Base-by-base conservation (phyloP, 1,140 invertebrate genomes). In the Zaprionus inermis region DNA sequence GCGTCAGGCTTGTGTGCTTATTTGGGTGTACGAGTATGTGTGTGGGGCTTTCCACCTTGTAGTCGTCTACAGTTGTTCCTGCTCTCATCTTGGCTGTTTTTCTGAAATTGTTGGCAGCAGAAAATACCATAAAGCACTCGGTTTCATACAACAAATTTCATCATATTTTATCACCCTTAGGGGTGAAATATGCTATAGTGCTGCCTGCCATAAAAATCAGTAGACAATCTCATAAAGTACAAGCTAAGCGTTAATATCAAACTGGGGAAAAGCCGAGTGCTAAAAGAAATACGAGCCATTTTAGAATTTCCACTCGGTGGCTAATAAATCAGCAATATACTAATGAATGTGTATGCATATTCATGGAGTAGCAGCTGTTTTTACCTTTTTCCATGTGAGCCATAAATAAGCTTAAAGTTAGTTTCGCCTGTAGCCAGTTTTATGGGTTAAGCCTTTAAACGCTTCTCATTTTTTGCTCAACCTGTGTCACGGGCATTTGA, bases 371-470 rank as follows among this genome's bases (percentile, higher is more conserved):
- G n/a, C 16, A 46, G 41, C 16, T 46, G 16, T 18, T 49, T 49
- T 49, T 20, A 49, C 44, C 3, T 22, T 11, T 11, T n/a, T 16
- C 38, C 4, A 14, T 9, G 24, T 7, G 14, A n/a, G n/a, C n/a
- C 41, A 6, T 7, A 5, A 49, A 4, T 5, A 12, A 22, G 9
- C 44, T 49, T 49, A 49, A 49, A 49, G 18, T 22, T 11, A 20
- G 16, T 1, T 20, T 49, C 10, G 10, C 38, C 38, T 41, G n/a
- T 16, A 41, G n/a, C n/a, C 38, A 16, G 38, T 44, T 18, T 44
- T 44, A 16, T 44, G 16, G 38, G 38, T 49, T 49, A 49, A 49
- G 44, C 44, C 44, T 22, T 49, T 49, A 49, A 49, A 49, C 18
- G 18, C 20, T 22, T 49, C 20, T 22, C 10, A 16, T 46, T 38